A percentile compares a stretch with the other conserved stretches of the same genome.
These are phyloP conservation scores for Amblyopsis hoosieri DNA, from an alignment of 2,797 vertebrate species.

Conservation along the genomic window DNA sequence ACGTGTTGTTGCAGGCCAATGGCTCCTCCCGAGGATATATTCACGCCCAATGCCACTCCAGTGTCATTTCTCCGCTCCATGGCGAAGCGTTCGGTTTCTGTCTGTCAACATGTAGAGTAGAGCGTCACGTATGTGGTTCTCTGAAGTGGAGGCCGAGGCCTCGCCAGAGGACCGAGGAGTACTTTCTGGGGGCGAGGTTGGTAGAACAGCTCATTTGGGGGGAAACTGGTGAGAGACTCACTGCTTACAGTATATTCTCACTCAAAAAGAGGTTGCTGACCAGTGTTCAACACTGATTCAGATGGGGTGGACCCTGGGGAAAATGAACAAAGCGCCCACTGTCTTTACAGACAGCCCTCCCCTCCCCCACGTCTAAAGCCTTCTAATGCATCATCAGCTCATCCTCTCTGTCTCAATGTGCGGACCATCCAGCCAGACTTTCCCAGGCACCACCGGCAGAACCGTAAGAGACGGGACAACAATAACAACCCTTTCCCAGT, in stretches of 20 bases:
- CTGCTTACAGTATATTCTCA: too few relatives aligned
- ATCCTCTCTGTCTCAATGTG: background rate
- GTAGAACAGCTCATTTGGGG: too few relatives aligned
- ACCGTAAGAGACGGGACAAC: background rate
- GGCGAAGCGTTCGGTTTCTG: too few relatives aligned
- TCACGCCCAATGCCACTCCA: background rate
- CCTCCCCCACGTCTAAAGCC: background rate
- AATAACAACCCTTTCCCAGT: too few relatives aligned
- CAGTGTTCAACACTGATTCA: slow-evolving; percentile 1
- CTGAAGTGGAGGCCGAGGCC: too few relatives aligned
- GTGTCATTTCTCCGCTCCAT: background rate
- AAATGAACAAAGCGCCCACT: background rate
- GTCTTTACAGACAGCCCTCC: slow-evolving; percentile 10
- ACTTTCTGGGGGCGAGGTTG: too few relatives aligned
- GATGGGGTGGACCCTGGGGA: slow-evolving; percentile 1
- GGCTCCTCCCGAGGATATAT: background rate
- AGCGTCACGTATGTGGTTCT: too few relatives aligned
- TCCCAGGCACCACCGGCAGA: slow-evolving; percentile 6
- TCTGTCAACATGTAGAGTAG: too few relatives aligned
- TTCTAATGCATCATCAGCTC: background rate
- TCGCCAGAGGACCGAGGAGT: too few relatives aligned
- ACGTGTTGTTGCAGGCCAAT: slow-evolving; percentile 3
- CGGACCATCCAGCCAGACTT: slow-evolving; percentile 11
- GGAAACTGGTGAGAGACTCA: too few relatives aligned
- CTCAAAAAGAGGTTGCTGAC: too few relatives aligned